These are phyloP conservation scores for Dromococcyx pavoninus DNA, from an alignment of 2,797 vertebrate genomes.

Conservation along the genomic window DNA sequence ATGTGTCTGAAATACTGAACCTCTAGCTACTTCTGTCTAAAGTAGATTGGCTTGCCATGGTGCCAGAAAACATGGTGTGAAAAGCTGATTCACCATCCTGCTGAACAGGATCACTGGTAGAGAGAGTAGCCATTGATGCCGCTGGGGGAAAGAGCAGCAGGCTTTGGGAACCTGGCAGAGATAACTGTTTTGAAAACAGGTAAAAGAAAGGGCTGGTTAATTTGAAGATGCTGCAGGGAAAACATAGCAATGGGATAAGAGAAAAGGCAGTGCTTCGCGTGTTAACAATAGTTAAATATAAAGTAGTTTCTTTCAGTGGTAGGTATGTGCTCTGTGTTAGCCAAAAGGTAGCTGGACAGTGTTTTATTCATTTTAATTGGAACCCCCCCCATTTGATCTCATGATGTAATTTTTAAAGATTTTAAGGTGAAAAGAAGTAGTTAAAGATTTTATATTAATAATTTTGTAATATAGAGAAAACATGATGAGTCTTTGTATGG, in stretches of 20 bases:
- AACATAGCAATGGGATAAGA: not conserved
- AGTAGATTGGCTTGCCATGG: not conserved
- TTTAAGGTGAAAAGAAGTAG: not conserved
- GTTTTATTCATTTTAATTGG: not conserved
- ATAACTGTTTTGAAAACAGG: not conserved
- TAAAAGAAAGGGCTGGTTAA: not conserved
- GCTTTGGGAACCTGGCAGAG: not conserved
- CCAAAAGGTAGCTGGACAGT: not conserved
- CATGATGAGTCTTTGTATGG: accelerated
- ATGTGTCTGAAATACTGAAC: not conserved
- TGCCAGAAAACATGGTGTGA: not conserved
- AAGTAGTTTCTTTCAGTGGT: not conserved
- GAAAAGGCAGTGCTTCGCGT: not conserved
- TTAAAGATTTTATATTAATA: not conserved
- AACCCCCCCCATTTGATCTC: not conserved
- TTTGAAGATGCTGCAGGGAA: not conserved
- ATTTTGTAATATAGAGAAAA: not conserved
- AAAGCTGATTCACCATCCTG: not conserved
- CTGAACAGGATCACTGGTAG: not conserved
- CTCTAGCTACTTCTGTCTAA: not conserved
- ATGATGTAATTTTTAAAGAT: not conserved
- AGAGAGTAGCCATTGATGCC: not conserved
- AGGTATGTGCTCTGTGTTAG: not conserved
- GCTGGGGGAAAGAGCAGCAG: not conserved
- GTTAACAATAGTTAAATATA: not conserved